Evolutionary conservation across 2,113 vertebrate genomes (phyloP), one percentile per base, ranked within the genome.

Genomic region (Brachyistius frenatus): DNA sequence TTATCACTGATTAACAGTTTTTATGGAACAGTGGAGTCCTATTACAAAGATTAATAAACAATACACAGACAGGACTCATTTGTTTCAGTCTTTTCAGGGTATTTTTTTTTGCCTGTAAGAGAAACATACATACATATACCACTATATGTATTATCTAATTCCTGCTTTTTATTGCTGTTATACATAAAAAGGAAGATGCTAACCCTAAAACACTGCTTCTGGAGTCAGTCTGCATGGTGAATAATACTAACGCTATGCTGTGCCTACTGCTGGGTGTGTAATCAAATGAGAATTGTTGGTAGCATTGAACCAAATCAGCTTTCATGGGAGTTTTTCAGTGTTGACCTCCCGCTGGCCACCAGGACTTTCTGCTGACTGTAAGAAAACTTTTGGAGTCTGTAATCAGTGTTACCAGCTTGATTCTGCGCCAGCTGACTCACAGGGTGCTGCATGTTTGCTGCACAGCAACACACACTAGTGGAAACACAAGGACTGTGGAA

Each of bases 331-430:
- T 57, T 75, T 23, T 63, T 66, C 49, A 41, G 54, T 11, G 57
- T 46, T 80, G 11, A 15, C 30, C 16, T 44, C 76, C 66, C 56
- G 49, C 64, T 73, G 70, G 3, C 55, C 13, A 60, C 46, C 61
- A 53, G 2, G 44, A 69, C 7, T 2, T 74, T 83, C 66, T 83
- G 66, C 73, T 87, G 83, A 88, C 35, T 76, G 39, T 41, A 71
- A 73, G 37, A 73, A 84, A 83, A 69, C 47, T 0, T 47, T 63
- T 50, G 44, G 66, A 44, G 46, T n/a, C 57, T 46, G 33, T 66
- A 80, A 84, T 84, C 73, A 76, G 32, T 16, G 67, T 62, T 80
- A 68, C 64, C 7, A 7, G 57, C 37, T 86, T 76, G 70, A 76
- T 58, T 66, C 0, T 16, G 32, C 10, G 58, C 71, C 85, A 81